Conservation (phyloP, 30 jellyfish, hydroid and myxozoan species). For the Hydractinia echinata region DNA sequence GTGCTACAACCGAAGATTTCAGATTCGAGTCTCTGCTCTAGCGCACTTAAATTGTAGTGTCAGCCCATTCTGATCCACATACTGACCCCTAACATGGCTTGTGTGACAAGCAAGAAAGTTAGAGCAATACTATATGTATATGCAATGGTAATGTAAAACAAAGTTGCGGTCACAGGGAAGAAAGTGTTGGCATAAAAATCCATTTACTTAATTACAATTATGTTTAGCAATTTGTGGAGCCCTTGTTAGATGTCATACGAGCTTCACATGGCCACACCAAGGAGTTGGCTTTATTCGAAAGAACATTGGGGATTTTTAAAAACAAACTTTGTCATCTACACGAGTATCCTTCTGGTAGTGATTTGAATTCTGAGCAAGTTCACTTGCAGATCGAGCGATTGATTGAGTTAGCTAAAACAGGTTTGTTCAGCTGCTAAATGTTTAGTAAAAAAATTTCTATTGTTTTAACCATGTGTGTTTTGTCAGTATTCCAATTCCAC, state of each 20-base stretch:
- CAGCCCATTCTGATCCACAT: too few species aligned
- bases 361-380: conserved; percentile 36
- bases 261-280: conserved; percentile 50
- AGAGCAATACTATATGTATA: too few species aligned
- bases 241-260: conserved; percentile 58
- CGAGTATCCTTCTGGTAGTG: conserved; percentile 52
- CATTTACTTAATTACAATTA: background rate
- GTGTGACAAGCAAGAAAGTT: too few species aligned
- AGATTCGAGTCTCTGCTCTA: too few species aligned
- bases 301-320: conserved; percentile 66
- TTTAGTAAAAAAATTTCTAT: too few species aligned
- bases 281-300: conserved; percentile 58
- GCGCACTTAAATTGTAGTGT: too few species aligned
- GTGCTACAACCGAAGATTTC: too few species aligned
- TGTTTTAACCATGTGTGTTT: background rate
- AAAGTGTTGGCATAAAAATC: too few species aligned
- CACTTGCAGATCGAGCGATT: conserved; percentile 50
- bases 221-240: conserved; percentile 62
- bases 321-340: conserved; percentile 69
- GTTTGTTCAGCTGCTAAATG: conserved; percentile 26
- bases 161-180: too few species aligned
- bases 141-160: too few species aligned
- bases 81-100: too few species aligned
- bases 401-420: conserved; percentile 43
- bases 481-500: background rate